phyloP scores from a whole-genome alignment of 2,113 vertebrate species.

The Helogale parvula region DNA sequence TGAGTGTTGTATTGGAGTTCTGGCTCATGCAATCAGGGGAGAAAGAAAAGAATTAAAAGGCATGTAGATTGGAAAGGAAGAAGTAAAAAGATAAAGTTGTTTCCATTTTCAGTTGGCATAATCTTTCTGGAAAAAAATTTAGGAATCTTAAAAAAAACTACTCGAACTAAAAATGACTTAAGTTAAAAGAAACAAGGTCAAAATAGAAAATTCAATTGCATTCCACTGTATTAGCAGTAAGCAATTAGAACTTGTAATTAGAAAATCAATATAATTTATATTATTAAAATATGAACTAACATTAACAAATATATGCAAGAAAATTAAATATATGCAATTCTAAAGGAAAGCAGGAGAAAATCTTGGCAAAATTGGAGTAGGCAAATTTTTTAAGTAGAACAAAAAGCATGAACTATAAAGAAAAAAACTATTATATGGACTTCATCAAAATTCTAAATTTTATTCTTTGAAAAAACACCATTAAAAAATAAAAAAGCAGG shows the following conservation, averaged over 20 bases:
- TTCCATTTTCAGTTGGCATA: not conserved
- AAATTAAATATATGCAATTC: not conserved
- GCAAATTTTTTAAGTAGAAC: not conserved
- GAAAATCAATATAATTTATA: not conserved
- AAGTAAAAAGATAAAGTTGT: not conserved
- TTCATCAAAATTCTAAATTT: not conserved
- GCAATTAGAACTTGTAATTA: not conserved
- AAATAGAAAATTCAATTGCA: not conserved
- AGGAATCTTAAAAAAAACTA: not conserved
- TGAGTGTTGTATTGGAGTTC: not conserved
- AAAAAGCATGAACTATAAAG: not conserved
- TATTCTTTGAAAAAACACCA: not conserved
- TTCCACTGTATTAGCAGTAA: not conserved
- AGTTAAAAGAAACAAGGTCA: not conserved
- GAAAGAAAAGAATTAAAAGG: not conserved
- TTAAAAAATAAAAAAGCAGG: not conserved
- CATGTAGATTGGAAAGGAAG: not conserved
- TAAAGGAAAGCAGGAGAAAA: not conserved
- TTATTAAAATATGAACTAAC: not conserved
- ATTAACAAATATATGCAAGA: not conserved
- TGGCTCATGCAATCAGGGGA: not conserved
- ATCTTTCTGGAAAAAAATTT: not conserved
- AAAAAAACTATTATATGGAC: not conserved
- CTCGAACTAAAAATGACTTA: not conserved
- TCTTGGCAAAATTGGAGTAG: not conserved